Base-by-base conservation (phyloP, 2,113 vertebrate genomes). In the Chaenocephalus aceratus region DNA sequence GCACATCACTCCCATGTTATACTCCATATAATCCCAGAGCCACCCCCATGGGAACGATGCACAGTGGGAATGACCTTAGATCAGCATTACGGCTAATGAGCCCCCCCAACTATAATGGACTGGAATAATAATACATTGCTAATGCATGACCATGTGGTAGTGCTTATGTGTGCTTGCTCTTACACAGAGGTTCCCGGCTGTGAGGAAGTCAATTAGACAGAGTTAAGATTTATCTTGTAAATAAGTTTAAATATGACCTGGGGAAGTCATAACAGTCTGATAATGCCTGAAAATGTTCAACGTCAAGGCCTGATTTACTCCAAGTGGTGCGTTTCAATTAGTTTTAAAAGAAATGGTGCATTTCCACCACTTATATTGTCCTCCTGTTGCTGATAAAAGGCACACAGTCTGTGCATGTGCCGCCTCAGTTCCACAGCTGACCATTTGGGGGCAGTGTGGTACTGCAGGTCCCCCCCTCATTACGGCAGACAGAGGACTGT, bases 401-500 rank as follows among this genome's bases (percentile, higher is more conserved):
- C 15, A 36, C 46, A 10, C 15, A 13, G n/a, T 26, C 30, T 6
- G 57, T 49, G 0, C 51, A 0, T 30, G 66, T 63, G 0, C 30
- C 30, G 48, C 12, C 66, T 52, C 76, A 86, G 63, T 94, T 80
- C 89, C 58, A 2, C 0, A 0, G 68, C 53, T 86, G 85, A 45
- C 94, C 95, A 89, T 78, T 53, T 77, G 95, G 88, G 93, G 94
- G 78, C 94, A 93, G 86, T 91, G 82, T 92, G 59, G 88, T 34
- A 86, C 93, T 59, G 66, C 82, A 77, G 72, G 59, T 46, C 64
- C n/a, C 13, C 36, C 36, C 36, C 0, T 53, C 52, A 2, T 10
- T 26, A 57, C 0, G 8, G 54, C 6, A 48, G 48, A 44, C 15
- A 6, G 0, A 0, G 16, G 36, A 21, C 16, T 34, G 23, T 45